These are phyloP conservation scores for Calyptommatus sinebrachiatus DNA, from an alignment of 2,113 vertebrate genomes.

Conservation along the genomic window DNA sequence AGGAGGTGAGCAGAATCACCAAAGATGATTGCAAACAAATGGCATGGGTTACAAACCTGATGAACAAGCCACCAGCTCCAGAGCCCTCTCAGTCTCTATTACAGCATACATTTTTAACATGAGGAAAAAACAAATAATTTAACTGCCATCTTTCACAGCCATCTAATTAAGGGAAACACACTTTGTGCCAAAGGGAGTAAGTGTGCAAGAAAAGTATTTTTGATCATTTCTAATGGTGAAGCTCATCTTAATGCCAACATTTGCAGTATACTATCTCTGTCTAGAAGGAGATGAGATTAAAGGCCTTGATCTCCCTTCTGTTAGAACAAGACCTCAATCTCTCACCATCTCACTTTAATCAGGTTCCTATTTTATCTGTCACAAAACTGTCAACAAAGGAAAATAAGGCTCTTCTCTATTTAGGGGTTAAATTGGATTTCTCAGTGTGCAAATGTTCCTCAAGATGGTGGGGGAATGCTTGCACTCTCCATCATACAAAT, in stretches of 20 bases:
- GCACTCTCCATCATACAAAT: constrained; percentile 95
- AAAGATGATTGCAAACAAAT: too few species aligned
- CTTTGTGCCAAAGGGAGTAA: constrained; percentile 31
- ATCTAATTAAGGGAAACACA: too few species aligned
- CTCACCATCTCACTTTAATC: constrained; percentile 97
- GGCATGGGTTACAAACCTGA: too few species aligned
- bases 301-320: constrained; percentile 90
- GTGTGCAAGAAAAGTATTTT: constrained; percentile 29
- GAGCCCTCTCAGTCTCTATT: too few species aligned
- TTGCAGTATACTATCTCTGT: constrained; percentile 75
- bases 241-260: constrained; percentile 65
- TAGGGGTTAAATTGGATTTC: constrained; percentile 95
- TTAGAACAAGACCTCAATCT: constrained; percentile 99
- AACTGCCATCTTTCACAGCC: too few species aligned
- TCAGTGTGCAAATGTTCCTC: constrained; percentile 79
- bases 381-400: constrained; percentile 94
- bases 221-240: constrained; percentile 60
- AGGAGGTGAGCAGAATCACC: too few species aligned
- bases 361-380: constrained; percentile 89
- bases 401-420: constrained; percentile 82
- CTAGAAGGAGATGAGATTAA: constrained; percentile 86
- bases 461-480: constrained; percentile 74
- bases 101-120: too few species aligned
- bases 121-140: too few species aligned
- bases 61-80: too few species aligned